Evolutionary conservation across 2,888 invertebrate genomes (phyloP).

Genomic region (Euzetes globulus): DNA sequence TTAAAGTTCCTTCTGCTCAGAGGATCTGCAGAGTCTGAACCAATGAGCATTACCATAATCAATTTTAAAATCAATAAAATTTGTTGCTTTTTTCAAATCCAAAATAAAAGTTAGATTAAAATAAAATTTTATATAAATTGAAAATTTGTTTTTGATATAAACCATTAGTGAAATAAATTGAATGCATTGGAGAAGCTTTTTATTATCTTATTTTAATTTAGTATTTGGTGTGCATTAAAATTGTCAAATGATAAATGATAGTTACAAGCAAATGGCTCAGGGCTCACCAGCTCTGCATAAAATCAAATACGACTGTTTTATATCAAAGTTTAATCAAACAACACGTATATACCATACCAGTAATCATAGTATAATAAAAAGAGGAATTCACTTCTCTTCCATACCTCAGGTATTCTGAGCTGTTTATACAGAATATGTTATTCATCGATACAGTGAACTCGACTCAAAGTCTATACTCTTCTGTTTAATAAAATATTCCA

Average conservation of each 20-base stretch:
- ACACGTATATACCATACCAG: neutral
- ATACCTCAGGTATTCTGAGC: neutral
- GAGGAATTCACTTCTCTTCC: neutral
- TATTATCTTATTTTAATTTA: conserved; percentile 11
- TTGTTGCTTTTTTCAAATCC: too few relatives aligned
- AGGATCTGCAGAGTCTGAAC: too few relatives aligned
- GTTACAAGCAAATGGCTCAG: conserved; percentile 13
- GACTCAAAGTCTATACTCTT: neutral
- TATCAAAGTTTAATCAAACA: conserved; percentile 21
- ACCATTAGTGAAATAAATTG: neutral
- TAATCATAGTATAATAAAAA: neutral
- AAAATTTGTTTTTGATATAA: neutral
- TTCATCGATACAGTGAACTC: neutral
- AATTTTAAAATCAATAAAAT: too few relatives aligned
- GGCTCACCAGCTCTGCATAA: neutral
- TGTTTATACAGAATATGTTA: conserved; percentile 11
- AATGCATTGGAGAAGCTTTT: neutral
- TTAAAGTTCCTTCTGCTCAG: too few relatives aligned
- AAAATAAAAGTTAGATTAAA: too few relatives aligned
- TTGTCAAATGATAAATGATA: conserved; percentile 24
- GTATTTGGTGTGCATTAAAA: conserved; percentile 7
- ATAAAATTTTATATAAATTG: neutral
- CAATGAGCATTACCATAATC: too few relatives aligned
- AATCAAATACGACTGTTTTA: conserved; percentile 13
- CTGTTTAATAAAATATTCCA: conserved; percentile 6